A percentile compares a stretch with the other conserved stretches of the same genome.
Conservation (phyloP, 2,797 vertebrate species). For the Cirrhinus molitorella region DNA sequence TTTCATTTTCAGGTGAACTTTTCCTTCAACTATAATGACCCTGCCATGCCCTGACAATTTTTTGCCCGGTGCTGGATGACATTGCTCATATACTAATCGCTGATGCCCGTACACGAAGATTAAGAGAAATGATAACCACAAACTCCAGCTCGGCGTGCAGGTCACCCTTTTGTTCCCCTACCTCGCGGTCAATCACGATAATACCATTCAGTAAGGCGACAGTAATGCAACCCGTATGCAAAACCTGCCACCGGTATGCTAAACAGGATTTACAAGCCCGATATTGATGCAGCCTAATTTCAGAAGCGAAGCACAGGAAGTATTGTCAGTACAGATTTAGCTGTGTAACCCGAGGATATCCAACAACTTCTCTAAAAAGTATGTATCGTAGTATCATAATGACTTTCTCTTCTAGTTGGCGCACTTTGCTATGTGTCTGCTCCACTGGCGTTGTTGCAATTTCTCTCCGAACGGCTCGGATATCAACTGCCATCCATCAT, state of each 20-base stretch:
- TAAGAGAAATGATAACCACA: conserved; percentile 37
- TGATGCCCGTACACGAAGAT: conserved; percentile 32
- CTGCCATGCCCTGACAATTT: neutral
- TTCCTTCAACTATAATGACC: neutral
- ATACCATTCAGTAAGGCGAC: conserved; percentile 78
- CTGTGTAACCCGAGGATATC: neutral
- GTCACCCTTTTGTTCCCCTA: conserved; percentile 25
- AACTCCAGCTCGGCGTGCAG: neutral
- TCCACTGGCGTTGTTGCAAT: conserved; percentile 17
- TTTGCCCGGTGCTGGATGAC: neutral
- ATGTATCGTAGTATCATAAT: conserved; percentile 14
- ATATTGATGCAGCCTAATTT: conserved; percentile 35
- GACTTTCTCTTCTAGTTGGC: conserved; percentile 26
- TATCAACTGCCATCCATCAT: conserved; percentile 56
- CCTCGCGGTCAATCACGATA: conserved; percentile 64
- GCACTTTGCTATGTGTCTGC: neutral
- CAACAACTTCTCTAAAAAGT: conserved; percentile 2
- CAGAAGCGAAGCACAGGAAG: conserved; percentile 18
- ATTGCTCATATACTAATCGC: conserved; percentile 38
- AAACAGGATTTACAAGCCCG: conserved; percentile 59
- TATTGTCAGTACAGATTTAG: conserved; percentile 21
- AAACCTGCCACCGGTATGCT: conserved; percentile 73
- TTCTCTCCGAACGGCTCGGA: conserved; percentile 33
- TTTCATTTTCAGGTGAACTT: neutral
- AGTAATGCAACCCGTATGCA: conserved; percentile 76